Evolutionary conservation across 2,888 invertebrate species (phyloP), one percentile per base, ranked within the genome.

Genomic region (Seira ritae): DNA sequence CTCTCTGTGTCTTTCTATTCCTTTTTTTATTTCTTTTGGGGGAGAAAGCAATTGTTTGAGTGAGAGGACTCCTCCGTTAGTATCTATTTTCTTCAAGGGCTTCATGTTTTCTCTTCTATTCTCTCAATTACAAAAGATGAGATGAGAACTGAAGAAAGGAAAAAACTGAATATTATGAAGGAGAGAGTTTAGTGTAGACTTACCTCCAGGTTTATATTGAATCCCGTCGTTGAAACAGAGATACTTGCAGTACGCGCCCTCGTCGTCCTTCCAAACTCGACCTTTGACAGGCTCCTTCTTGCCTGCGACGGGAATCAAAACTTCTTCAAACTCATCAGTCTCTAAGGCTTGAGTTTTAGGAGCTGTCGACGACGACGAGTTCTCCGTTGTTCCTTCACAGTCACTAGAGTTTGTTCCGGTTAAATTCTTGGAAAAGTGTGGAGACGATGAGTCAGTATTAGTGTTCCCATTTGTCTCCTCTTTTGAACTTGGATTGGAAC

Each of bases 171-270:
- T n/a, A n/a, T 31, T 31, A 31, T 31, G 15, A n/a, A 50, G 42
- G 42, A 42, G 37, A 8, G 62, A 73, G 72, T n/a, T 60, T 66
- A 80, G 67, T 72, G 19, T 17, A 50, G 42, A 50, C 90, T 89
- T 89, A 91, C 91, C 91, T 87, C 90, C 90, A 62, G 90, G 90
- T 80, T 89, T 90, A 87, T 91, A 92, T 65, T 90, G 90, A 20
- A 89, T 75, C 65, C 88, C 89, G 80, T 90, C 90, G 67, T 89
- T 88, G 65, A 90, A 89, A 85, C 90, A 90, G 15, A 89, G 87
- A 80, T 90, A 90, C 83, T 89, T 89, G 22, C 88, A 87, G 85
- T 90, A 90, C 23, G 87, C 89, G 42, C 90, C 90, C 69, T 87
- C 86, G 8, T 83, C 77, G 66, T 90, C 89, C 19, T 88, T 89